Evolutionary conservation across 2,113 vertebrate species (phyloP).

Genomic region (Cichladusa arquata): DNA sequence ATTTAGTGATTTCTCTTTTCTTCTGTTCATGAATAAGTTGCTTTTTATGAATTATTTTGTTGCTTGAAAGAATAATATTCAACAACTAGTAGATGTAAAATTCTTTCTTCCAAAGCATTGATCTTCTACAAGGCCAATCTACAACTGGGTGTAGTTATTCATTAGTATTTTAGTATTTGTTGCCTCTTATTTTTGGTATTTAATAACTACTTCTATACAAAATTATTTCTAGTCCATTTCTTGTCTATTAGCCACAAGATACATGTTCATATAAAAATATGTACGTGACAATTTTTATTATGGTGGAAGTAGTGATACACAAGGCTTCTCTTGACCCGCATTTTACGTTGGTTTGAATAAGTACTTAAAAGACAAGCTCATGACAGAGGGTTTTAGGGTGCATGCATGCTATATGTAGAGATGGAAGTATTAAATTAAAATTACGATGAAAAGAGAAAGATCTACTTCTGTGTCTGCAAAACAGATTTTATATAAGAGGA

Average conservation of each 20-base stretch:
- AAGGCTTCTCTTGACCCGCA: neutral
- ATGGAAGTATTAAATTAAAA: neutral
- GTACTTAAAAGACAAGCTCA: neutral
- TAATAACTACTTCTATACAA: neutral
- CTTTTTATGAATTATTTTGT: neutral
- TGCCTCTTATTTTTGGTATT: neutral
- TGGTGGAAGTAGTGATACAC: neutral
- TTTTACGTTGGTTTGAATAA: neutral
- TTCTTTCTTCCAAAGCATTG: neutral
- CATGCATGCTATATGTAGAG: neutral
- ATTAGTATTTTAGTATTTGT: neutral
- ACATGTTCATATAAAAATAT: neutral
- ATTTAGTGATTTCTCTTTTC: neutral
- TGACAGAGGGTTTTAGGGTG: neutral
- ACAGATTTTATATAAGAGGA: neutral
- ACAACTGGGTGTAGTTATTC: neutral
- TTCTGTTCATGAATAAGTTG: neutral
- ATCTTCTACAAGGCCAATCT: neutral
- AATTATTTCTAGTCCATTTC: neutral
- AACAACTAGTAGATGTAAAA: neutral
- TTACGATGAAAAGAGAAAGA: neutral
- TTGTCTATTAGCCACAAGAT: neutral
- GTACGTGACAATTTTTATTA: neutral
- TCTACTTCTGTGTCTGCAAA: neutral
- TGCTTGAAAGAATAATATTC: neutral